Evolutionary conservation across 2,888 invertebrate genomes (phyloP), one percentile per base, ranked within the genome.

Genomic region (Saturnia japonica): DNA sequence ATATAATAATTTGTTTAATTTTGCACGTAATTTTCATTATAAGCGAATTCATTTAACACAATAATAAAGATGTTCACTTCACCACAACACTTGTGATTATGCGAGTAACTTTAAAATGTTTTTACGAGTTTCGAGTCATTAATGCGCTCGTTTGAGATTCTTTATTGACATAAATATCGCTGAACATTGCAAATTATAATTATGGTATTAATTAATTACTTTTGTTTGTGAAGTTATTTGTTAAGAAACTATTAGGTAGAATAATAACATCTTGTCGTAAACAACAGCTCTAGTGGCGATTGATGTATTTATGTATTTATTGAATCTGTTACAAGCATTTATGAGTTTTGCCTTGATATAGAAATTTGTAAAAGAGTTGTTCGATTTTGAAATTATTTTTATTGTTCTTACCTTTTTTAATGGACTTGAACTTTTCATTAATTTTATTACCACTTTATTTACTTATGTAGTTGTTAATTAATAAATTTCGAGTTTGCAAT

Each of bases 101-200:
- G 74, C 74, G 57, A 68, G 69, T 75, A 71, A 72, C 57, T 68
- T 57, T 69, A 74, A 72, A 75, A 71, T 68, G 72, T 74, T 73
- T 74, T 76, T 75, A 74, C 70, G 69, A 74, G 70, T 70, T 72
- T 25, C 68, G 70, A 75, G 72, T 75, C 75, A 76, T 81, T 78
- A 77, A 54, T 69, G 2, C 57, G 62, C 68, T 75, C 73, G 70
- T 73, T 77, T 62, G 66, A 68, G 69, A 74, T 72, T 62, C 67
- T 68, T 68, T 72, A 70, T 68, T 72, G 54, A 64, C 72, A 43
- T 45, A 47, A 70, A 72, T 73, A 77, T 76, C 43, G 69, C 68
- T 75, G 70, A 71, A 6, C 40, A 22, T 14, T 42, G 51, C 47
- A 47, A 66, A 70, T 51, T 54, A 66, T 34, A 66, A 19, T 43